A percentile compares a stretch with the other conserved stretches of the same genome.
These are phyloP conservation scores for Plemyria rubiginata DNA, from an alignment of 2,888 invertebrate species.

Conservation along the genomic window DNA sequence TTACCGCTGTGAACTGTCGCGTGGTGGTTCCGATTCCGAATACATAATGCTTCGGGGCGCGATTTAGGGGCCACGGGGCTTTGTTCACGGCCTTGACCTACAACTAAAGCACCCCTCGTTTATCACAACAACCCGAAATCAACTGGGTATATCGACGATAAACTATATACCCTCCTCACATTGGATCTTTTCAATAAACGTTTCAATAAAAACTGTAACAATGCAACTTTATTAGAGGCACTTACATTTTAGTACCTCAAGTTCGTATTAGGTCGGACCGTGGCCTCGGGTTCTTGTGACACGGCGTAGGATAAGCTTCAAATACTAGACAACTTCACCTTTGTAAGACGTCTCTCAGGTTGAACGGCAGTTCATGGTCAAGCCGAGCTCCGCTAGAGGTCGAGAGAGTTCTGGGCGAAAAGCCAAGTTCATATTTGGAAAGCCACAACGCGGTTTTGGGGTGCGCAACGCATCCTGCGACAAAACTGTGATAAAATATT, in stretches of 20 bases:
- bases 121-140: constrained; percentile 40
- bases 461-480: constrained; percentile 43
- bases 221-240: constrained; percentile 15
- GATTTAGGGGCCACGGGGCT: constrained; percentile 44
- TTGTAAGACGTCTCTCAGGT: constrained; percentile 38
- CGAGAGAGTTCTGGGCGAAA: constrained; percentile 37
- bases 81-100: constrained; percentile 53
- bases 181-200: constrained; percentile 17
- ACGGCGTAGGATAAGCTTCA: constrained; percentile 23
- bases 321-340: constrained; percentile 35
- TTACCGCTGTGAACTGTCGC: constrained; percentile 37
- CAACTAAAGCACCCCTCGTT: constrained; percentile 30
- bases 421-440: constrained; percentile 42
- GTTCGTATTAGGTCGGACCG: constrained; percentile 11
- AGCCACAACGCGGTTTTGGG: constrained; percentile 33
- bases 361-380: constrained; percentile 45
- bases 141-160: constrained; percentile 27
- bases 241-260: constrained; percentile 23
- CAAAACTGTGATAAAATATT: constrained; percentile 36
- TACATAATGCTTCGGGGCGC: constrained; percentile 40
- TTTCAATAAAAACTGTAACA: constrained; percentile 18
- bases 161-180: constrained; percentile 10
- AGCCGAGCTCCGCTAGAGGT: constrained; percentile 38
- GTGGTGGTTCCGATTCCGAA: constrained; percentile 41
- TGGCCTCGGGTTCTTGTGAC: constrained; percentile 20